Evolutionary conservation across 2,797 vertebrate genomes (phyloP).

Genomic region (Chanos chanos): DNA sequence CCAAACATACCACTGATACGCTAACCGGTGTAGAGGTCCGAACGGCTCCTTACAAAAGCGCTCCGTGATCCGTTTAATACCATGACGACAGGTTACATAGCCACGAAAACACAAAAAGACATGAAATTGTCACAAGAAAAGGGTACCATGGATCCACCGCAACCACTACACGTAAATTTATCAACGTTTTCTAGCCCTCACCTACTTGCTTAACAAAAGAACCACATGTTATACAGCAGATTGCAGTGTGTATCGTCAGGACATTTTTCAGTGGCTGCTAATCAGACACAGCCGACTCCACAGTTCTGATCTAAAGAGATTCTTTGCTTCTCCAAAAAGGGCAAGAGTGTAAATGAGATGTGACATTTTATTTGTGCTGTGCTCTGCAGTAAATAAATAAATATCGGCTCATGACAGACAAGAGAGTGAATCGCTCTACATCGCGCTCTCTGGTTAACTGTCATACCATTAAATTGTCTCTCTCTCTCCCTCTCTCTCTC

Average conservation of each 20-base stretch:
- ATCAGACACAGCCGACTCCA: conserved; percentile 65
- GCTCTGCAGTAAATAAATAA: conserved; percentile 89
- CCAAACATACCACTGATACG: conserved; percentile 21
- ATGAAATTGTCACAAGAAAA: conserved; percentile 11
- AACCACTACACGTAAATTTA: conserved; percentile 21
- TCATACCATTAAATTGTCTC: conserved; percentile 90
- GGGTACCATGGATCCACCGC: conserved; percentile 27
- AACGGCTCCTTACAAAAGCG: conserved; percentile 25
- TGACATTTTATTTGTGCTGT: conserved; percentile 79
- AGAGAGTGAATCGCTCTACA: conserved; percentile 73
- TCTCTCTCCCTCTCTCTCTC: conserved; percentile 39
- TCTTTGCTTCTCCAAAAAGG: conserved; percentile 76
- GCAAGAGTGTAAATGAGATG: conserved; percentile 76
- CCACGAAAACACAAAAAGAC: conserved; percentile 10
- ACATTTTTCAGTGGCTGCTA: conserved; percentile 67
- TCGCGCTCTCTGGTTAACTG: conserved; percentile 88
- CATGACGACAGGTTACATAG: conserved; percentile 34
- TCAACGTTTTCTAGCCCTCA: too few species aligned
- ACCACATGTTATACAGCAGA: conserved; percentile 24
- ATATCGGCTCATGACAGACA: conserved; percentile 89
- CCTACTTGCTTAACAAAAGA: conserved; percentile 20
- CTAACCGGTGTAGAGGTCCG: conserved; percentile 1
- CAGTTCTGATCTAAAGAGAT: conserved; percentile 72
- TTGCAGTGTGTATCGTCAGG: conserved; percentile 53
- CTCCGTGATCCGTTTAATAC: conserved; percentile 35